A percentile compares a stretch with the other conserved stretches of the same genome.
Conservation (phyloP, 2,797 vertebrate species). For the Catostomus latipinnis region DNA sequence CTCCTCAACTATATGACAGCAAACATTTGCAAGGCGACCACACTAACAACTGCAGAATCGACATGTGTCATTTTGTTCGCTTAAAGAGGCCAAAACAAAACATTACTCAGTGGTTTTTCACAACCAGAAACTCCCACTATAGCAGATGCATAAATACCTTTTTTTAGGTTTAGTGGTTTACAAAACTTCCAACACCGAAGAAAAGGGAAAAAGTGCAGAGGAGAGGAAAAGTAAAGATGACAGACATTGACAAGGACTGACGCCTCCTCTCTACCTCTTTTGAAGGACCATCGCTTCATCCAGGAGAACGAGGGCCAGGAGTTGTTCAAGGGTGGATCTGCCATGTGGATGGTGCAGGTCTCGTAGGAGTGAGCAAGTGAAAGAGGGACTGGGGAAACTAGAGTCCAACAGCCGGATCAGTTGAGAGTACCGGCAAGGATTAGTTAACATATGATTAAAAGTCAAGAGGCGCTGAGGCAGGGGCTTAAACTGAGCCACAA, state of each 20-base stretch:
- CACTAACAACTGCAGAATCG: neutral
- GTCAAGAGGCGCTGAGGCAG: conserved; percentile 18
- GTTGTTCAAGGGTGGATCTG: conserved; percentile 90
- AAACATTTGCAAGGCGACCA: no score
- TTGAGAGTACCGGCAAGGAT: conserved; percentile 6
- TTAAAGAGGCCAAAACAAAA: no score
- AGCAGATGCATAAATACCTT: neutral
- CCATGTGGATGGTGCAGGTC: conserved; percentile 74
- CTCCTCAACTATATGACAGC: no score
- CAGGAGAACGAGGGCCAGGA: conserved; percentile 97
- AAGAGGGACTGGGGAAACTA: conserved; percentile 12
- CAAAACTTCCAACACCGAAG: no score
- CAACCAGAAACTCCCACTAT: no score
- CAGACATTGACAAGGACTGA: conserved; percentile 4
- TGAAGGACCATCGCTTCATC: conserved; percentile 95
- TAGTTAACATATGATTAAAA: conserved; percentile 33
- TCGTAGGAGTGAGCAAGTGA: conserved; percentile 47
- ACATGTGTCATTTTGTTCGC: no score
- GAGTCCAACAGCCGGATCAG: conserved; percentile 36
- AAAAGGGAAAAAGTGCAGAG: neutral
- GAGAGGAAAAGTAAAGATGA: neutral
- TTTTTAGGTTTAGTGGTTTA: neutral
- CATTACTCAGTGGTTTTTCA: no score
- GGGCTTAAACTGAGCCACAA: neutral
- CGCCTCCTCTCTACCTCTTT: conserved; percentile 85